Evolutionary conservation across 2,888 invertebrate species (phyloP), one percentile per base, ranked within the genome.

Genomic region (Drosophila nr. perissopoda): DNA sequence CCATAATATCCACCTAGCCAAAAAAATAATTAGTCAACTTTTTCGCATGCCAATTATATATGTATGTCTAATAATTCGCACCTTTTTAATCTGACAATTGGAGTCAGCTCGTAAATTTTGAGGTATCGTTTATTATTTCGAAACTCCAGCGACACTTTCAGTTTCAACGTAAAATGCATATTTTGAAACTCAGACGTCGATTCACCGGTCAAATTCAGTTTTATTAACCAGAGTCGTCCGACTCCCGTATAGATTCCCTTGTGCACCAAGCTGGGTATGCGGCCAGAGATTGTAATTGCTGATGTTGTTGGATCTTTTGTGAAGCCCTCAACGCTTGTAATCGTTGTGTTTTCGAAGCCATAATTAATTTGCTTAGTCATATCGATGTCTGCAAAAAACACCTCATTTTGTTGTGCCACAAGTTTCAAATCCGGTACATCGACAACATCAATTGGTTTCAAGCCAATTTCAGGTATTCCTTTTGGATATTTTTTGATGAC

Each of bases 241-340:
- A 8, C 11, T 0, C 56, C 67, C 11, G 27, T 16, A 31, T 75
- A 84, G 1, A 18, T 31, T 0, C 82, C 73, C 42, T 87, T 82
- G 54, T 79, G 80, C 29, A 79, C 69, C 18, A 83, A 63, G 16
- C 62, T 83, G 10, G 85, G 89, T 58, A 89, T 72, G 11, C 53
- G 49, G 7, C 79, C 82, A n/a, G 81, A 74, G 4, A 90, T 74
- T 51, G 76, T 78, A 29, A 85, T 74, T 54, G 69, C 61, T 13
- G 65, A 66, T 18, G 56, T 48, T 16, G 67, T 73, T 42, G 84
- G 86, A 59, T 89, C 72, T 56, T 63, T 70, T 6, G 36, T 61
- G 48, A 90, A 89, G 16, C 89, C 87, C 42, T 67, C 66, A 7
- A 84, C 69, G 16, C 67, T 69, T 10, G 82, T 78, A 13, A 88